Evolutionary conservation across 2,888 invertebrate species (phyloP), one percentile per base, ranked within the genome.

Genomic region (Drosophila affinis): DNA sequence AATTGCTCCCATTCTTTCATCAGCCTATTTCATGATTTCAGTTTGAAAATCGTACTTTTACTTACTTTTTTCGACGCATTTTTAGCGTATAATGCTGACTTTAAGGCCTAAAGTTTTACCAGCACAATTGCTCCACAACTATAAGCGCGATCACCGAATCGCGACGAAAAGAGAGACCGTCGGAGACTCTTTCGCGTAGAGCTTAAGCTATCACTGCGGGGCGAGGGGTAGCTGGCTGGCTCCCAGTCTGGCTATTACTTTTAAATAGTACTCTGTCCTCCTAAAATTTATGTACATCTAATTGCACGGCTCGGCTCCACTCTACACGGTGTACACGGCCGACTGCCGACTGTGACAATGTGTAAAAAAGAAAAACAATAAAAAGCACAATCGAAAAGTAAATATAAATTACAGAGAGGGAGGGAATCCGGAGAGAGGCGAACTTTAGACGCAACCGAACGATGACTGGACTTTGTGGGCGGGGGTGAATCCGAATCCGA

Each of bases 41-140:
- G 18, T n/a, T 14, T 21, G 12, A 29, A 29, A 39, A 17, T 14
- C 32, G 47, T 27, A 34, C 1, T 53, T 69, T 55, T 54, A 87
- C 90, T 90, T 80, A 90, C 90, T 87, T 90, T 79, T 88, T 90
- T 45, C 89, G 90, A 69, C 90, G 86, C 90, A 90, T 90, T 74
- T 51, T 77, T 12, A 0, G 12, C 32, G 55, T 48, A 17, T 4
- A 44, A 52, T 4, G 34, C 12, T 9, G 32, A 47, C 52, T 54
- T 14, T 29, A 12, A 12, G 39, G 48, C 32, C 49, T 49, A 75
- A 75, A 62, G 87, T 86, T 76, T 69, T 39, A 52, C 24, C 18
- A 44, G 51, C 27, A 60, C 39, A 67, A 6, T 29, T 51, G 14
- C 44, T 45, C 18, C 46, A 29, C 32, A 52, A 52, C 52, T 44